Base-by-base conservation (phyloP, 2,113 vertebrate species). In the Neoarius graeffei region DNA sequence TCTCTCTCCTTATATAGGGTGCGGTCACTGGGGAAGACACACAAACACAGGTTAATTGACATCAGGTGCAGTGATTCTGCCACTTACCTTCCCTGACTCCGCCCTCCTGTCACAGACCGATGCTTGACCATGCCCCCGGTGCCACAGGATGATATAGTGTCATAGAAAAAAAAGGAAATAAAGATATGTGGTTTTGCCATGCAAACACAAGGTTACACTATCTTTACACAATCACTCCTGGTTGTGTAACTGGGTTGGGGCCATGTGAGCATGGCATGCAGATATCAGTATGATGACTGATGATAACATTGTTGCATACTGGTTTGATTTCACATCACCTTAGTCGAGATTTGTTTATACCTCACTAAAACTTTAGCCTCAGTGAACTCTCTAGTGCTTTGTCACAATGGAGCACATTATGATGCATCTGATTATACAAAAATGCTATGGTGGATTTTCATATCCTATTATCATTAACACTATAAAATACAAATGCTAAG, bases 241-340 rank as follows among this genome's bases (percentile, higher is more conserved):
- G 14, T 52, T 48, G 57, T 79, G 85, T 79, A 60, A 60, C 59
- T 35, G 50, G 35, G 25, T 30, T n/a, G 8, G 15, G 23, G 14
- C 83, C 17, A 30, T n/a, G 60, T 62, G 17, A 79, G 27, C 73
- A 25, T 64, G 54, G 5, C 35, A 64, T n/a, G 10, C 42, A 54
- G 73, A 64, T 42, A 85, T 48, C 56, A 76, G 20, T 19, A 42
- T 62, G 84, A 76, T 35, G 69, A 64, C 30, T 85, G 27, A 48
- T 62, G 71, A 77, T 62, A 86, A 48, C 59, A 79, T 79, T 79
- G 19, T 86, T 74, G 71, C 69, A 42, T 76, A 60, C 30, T 76
- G 54, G 69, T 85, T 77, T 85, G 56, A 62, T 74, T 74, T 74
- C 35, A 48, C 71, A 76, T 76, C 19, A 76, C 73, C 20, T 76